Conservation (phyloP, 1,140 invertebrate genomes). For the Tribolium madens region DNA sequence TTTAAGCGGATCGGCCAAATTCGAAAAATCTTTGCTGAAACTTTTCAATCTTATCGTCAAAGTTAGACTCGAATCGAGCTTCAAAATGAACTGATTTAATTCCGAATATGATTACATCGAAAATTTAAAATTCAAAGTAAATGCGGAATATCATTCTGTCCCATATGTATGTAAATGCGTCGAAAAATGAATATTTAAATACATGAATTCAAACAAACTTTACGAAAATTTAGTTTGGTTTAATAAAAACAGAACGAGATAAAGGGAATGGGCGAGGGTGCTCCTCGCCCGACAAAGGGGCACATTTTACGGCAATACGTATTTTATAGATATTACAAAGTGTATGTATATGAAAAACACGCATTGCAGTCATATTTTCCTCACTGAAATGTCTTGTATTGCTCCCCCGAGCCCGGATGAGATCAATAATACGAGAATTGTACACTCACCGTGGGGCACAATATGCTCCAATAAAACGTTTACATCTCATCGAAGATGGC, state of each 20-base stretch:
- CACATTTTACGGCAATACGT: conserved; percentile 57
- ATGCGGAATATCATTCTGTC: conserved; percentile 63
- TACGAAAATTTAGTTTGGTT: conserved; percentile 59
- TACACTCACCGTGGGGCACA: conserved; percentile 51
- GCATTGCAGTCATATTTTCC: conserved; percentile 58
- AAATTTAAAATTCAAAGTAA: conserved; percentile 67
- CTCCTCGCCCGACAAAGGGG: conserved; percentile 50
- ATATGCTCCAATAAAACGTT: conserved; percentile 52
- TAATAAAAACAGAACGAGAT: conserved; percentile 59
- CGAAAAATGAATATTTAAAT: conserved; percentile 66
- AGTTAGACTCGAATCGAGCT: conserved; percentile 61
- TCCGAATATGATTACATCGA: conserved; percentile 65
- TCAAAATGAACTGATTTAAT: conserved; percentile 66
- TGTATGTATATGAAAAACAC: conserved; percentile 57
- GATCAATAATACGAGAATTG: conserved; percentile 53
- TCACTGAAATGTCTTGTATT: conserved; percentile 56
- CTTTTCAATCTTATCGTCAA: conserved; percentile 64
- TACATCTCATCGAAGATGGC: conserved; percentile 42
- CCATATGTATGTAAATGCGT: conserved; percentile 66
- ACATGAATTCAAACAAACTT: conserved; percentile 61
- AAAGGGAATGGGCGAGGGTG: conserved; percentile 44
- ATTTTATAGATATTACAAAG: conserved; percentile 60
- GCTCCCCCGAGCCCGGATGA: conserved; percentile 49
- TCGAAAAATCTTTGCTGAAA: conserved; percentile 40
- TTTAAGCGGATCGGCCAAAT: conserved; percentile 7